Base-by-base conservation (phyloP, 2,888 invertebrate species). In the Harpalus rufipes region DNA sequence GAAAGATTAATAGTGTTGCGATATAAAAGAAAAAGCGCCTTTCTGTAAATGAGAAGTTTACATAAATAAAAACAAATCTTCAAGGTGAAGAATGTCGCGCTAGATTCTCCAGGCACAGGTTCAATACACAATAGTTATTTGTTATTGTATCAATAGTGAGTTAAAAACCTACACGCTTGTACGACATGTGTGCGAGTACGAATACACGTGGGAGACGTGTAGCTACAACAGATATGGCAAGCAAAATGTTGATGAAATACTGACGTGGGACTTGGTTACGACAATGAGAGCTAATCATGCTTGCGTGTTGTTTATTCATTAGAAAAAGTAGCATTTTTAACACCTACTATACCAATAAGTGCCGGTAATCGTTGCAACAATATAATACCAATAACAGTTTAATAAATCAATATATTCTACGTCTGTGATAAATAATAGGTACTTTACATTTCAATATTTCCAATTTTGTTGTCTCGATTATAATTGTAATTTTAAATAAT, bases 241-340 rank as follows among this genome's bases (percentile, higher is more conserved):
- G 44, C 61, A 21, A 61, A 61, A 61, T 61, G 61, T 61, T 18
- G 16, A 18, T 18, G 61, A 61, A 61, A 61, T 61, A 61, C 18
- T 10, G 18, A 18, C 61, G 61, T 61, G 61, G 18, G 61, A 61
- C 61, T 61, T 1, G 61, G 61, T 61, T 61, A 10, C 10, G 59
- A 59, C 16, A 59, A 59, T 59, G 16, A 59, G 59, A 59, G 59
- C 59, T 59, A 59, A 59, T 59, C 59, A 59, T 59, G 59, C 59
- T 59, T 59, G 7, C 59, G 59, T 59, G 14, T 16, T 59, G 16
- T n/a, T 59, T 16, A 59, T 16, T 59, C 16, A 59, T 16, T 59
- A 14, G 59, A 59, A 59, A 16, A 59, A 59, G 16, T 14, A 51
- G 44, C 44, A 51, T 51, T 51, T 51, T 51, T 12, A 51, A 8